A percentile compares a stretch with the other conserved stretches of the same genome.
Conservation (phyloP, 2,797 vertebrate species). For the Brotula barbata region DNA sequence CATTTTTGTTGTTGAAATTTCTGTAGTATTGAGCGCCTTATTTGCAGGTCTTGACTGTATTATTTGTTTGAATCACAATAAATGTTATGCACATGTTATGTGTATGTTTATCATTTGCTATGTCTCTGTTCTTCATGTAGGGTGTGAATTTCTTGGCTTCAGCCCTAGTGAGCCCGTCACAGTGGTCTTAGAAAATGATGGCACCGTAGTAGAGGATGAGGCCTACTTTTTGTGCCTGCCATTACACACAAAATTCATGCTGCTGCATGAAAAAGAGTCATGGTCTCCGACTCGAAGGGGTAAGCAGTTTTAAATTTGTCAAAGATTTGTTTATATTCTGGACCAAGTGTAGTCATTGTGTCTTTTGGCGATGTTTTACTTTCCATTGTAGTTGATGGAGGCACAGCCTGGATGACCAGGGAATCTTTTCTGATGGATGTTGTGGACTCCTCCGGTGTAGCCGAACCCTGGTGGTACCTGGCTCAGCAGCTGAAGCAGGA, state of each 20-base stretch:
- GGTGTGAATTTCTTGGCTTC: conserved; percentile 78
- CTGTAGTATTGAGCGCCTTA: too few species aligned
- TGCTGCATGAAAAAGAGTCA: conserved; percentile 79
- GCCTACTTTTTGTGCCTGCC: conserved; percentile 91
- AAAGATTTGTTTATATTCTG: not conserved
- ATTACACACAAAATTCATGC: conserved; percentile 88
- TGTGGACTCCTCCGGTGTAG: conserved; percentile 64
- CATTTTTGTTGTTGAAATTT: too few species aligned
- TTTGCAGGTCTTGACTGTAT: too few species aligned
- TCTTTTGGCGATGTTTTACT: not conserved
- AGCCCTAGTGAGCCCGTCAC: conserved; percentile 69
- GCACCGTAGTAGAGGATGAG: conserved; percentile 92
- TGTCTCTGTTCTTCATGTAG: conserved; percentile 62
- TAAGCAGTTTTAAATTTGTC: conserved; percentile 43
- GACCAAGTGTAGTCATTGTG: not conserved
- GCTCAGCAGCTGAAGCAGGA: conserved; percentile 85
- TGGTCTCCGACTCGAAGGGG: conserved; percentile 79
- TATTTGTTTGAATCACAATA: not conserved
- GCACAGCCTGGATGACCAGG: conserved; percentile 81
- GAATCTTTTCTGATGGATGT: conserved; percentile 71
- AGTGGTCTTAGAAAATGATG: conserved; percentile 91
- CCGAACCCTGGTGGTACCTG: conserved; percentile 79
- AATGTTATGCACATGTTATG: not conserved
- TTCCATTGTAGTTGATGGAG: conserved; percentile 77
- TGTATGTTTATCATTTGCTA: not conserved